Conservation (phyloP, 2,797 vertebrate genomes). For the Tapera naevia region DNA sequence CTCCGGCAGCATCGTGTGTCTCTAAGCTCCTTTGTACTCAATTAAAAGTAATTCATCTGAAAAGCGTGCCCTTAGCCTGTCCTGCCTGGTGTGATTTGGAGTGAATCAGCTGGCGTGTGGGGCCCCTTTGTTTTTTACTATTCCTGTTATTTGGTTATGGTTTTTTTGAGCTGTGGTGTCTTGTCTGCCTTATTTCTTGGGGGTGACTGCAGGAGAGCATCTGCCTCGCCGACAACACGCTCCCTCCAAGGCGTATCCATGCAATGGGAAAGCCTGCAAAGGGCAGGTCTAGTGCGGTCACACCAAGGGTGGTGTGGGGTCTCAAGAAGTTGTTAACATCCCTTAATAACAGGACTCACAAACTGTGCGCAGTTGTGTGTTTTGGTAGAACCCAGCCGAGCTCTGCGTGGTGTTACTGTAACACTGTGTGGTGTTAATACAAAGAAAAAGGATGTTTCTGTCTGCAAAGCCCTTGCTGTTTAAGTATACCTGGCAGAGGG, state of each 20-base stretch:
- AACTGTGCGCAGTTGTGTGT: fast-evolving
- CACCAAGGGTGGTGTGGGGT: fast-evolving
- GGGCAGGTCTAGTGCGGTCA: not conserved
- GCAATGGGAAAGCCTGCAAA: not conserved
- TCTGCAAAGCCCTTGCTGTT: not conserved
- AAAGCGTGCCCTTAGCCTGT: not conserved
- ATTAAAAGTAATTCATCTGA: slow-evolving; percentile 52
- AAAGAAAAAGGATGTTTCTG: not conserved
- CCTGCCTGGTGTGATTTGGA: not conserved
- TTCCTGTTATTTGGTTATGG: not conserved
- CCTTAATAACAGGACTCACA: fast-evolving
- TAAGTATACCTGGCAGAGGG: not conserved
- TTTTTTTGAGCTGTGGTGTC: not conserved
- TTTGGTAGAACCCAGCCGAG: not conserved
- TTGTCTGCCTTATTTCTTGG: not conserved
- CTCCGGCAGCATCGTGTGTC: slow-evolving; percentile 40
- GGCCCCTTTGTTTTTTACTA: not conserved
- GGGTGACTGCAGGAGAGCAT: not conserved
- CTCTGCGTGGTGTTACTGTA: too few relatives aligned
- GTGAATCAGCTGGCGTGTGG: not conserved
- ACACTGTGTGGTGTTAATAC: fast-evolving
- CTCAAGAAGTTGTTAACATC: fast-evolving
- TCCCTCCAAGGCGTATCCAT: fast-evolving
- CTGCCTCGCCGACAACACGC: not conserved
- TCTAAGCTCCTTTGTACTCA: slow-evolving; percentile 42